Conservation (phyloP, 2,888 invertebrate species). For the Agrotis ipsilon region DNA sequence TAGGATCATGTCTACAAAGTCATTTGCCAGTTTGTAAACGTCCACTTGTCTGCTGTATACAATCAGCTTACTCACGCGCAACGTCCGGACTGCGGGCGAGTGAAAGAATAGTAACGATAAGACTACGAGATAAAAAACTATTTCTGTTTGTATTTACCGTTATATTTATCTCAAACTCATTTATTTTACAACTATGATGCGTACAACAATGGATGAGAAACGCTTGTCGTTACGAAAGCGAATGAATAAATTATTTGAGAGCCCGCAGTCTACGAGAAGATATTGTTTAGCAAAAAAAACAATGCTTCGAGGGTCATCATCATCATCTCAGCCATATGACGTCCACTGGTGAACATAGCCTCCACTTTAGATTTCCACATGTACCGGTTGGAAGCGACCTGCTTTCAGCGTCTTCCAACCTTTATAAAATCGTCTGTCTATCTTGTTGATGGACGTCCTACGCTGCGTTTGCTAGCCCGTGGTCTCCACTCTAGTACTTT, state of each 20-base stretch:
- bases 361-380: too few relatives aligned
- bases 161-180: constrained; percentile 14
- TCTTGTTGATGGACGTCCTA: too few relatives aligned
- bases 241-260: not conserved
- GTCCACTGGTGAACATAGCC: too few relatives aligned
- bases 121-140: constrained; percentile 54
- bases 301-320: too few relatives aligned
- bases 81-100: constrained; percentile 41
- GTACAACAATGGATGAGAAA: not conserved
- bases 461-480: too few relatives aligned
- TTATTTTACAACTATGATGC: constrained; percentile 34
- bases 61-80: constrained; percentile 22
- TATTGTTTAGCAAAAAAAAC: too few relatives aligned
- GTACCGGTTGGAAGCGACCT: too few relatives aligned
- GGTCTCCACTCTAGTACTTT: too few relatives aligned
- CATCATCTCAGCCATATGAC: too few relatives aligned
- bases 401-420: too few relatives aligned
- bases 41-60: constrained; percentile 55
- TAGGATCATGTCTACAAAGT: not conserved
- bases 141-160: constrained; percentile 58
- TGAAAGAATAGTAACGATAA: constrained; percentile 62
- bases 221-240: not conserved
- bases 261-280: not conserved
- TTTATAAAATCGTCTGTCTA: too few relatives aligned
- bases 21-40: constrained; percentile 3